These are phyloP conservation scores for Perccottus glenii DNA, from an alignment of 2,113 vertebrate genomes.

Conservation along the genomic window DNA sequence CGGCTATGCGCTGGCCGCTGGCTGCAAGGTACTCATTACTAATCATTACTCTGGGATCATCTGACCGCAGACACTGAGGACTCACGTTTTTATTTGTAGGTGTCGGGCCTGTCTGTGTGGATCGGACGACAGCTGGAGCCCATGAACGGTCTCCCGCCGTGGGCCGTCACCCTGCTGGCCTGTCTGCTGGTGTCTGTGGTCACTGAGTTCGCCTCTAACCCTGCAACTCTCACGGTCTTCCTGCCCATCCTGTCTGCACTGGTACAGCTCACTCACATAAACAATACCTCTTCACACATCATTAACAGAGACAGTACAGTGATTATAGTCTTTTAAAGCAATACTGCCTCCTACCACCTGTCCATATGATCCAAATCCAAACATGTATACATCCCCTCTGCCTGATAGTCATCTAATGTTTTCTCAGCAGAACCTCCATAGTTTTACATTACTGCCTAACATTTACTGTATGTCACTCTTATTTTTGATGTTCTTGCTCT, in stretches of 20 bases:
- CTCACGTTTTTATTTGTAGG: conserved; percentile 48
- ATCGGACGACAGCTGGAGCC: conserved; percentile 95
- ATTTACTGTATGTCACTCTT: background rate
- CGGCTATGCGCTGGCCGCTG: conserved; percentile 96
- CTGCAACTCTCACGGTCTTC: conserved; percentile 97
- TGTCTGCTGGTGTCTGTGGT: conserved; percentile 94
- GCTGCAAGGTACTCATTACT: conserved; percentile 87
- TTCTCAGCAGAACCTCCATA: too few species aligned
- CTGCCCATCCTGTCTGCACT: conserved; percentile 94
- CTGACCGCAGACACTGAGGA: too few species aligned
- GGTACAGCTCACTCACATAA: conserved; percentile 74
- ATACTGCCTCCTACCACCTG: background rate
- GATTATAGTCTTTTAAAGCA: background rate
- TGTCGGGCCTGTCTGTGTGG: conserved; percentile 94
- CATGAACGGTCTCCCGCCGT: conserved; percentile 92
- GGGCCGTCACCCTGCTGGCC: conserved; percentile 92
- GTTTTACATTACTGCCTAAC: background rate
- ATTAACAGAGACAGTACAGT: too few species aligned
- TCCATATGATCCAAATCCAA: background rate
- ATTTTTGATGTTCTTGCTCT: background rate
- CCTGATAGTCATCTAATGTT: too few species aligned
- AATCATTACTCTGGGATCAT: background rate
- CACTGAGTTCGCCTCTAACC: conserved; percentile 97
- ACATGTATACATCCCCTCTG: background rate
- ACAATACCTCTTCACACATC: too few species aligned